A percentile compares a stretch with the other conserved stretches of the same genome.
Evolutionary conservation across 1,140 invertebrate species (phyloP).

Genomic region (Lasioglossum albipes): DNA sequence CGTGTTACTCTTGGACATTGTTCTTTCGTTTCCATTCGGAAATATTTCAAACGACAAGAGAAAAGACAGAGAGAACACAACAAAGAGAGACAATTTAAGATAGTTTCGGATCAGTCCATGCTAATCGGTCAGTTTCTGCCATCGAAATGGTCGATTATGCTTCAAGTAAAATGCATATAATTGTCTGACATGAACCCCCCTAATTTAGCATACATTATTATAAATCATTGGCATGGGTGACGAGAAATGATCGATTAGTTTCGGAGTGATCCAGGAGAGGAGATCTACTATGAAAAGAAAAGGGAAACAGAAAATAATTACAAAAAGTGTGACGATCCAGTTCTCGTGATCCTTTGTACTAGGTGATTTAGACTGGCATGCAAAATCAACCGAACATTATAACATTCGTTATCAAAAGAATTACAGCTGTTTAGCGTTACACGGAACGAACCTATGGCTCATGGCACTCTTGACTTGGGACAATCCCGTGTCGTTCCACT

Average conservation of each 20-base stretch:
- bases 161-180: too few species aligned
- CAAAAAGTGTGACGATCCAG: constrained; percentile 44
- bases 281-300: background rate
- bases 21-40: background rate
- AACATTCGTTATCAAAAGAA: background rate
- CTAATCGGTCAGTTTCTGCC: too few species aligned
- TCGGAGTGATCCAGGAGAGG: too few species aligned
- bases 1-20: background rate
- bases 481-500: constrained; percentile 69
- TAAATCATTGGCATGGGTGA: too few species aligned
- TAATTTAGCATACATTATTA: too few species aligned
- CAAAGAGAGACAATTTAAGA: background rate
- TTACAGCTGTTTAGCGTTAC: background rate
- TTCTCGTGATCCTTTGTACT: constrained; percentile 44
- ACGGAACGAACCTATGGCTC: constrained; percentile 73
- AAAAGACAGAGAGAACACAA: constrained; percentile 13
- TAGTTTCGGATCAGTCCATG: too few species aligned
- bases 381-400: constrained; percentile 44
- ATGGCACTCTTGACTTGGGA: constrained; percentile 74
- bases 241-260: too few species aligned
- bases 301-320: constrained; percentile 48
- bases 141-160: too few species aligned
- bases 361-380: constrained; percentile 60
- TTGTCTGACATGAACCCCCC: too few species aligned
- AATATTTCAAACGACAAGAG: too few species aligned